Percentiles rank a stretch among this genome's conserved stretches.
phyloP scores from a whole-genome alignment of 2,113 vertebrate species.

The Apeltes quadracus region DNA sequence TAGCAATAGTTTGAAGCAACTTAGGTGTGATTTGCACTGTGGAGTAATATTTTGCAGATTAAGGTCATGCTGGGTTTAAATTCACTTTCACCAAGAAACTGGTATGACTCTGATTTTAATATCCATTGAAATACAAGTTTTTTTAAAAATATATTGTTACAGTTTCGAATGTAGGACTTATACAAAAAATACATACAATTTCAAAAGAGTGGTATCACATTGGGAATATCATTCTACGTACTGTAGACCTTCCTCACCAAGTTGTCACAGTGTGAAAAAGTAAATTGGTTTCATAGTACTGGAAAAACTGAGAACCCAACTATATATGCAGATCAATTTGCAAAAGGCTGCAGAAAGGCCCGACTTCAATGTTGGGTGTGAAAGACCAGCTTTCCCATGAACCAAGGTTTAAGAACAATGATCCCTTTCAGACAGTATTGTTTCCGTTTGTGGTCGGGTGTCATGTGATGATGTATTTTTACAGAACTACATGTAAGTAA shows the following conservation, averaged over 20 bases:
- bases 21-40: conserved; percentile 14
- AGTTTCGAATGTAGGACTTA: neutral
- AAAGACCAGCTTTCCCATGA: neutral
- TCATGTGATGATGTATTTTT: neutral
- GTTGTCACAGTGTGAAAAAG: neutral
- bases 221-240: neutral
- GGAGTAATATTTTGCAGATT: conserved; percentile 21
- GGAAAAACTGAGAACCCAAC: neutral
- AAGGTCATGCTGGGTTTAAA: conserved; percentile 9
- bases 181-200: neutral
- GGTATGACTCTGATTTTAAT: neutral
- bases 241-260: neutral
- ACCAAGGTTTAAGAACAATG: neutral
- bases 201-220: neutral
- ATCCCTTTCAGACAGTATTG: neutral
- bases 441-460: neutral
- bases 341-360: neutral
- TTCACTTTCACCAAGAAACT: neutral
- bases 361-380: too few species aligned
- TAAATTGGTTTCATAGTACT: neutral
- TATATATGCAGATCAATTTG: neutral
- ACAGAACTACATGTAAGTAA: neutral
- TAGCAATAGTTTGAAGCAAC: conserved; percentile 23
- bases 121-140: neutral
- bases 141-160: neutral